A percentile compares a stretch with the other conserved stretches of the same genome.
Conservation (phyloP, 2,113 vertebrate genomes). For the Poicephalus meyeri region DNA sequence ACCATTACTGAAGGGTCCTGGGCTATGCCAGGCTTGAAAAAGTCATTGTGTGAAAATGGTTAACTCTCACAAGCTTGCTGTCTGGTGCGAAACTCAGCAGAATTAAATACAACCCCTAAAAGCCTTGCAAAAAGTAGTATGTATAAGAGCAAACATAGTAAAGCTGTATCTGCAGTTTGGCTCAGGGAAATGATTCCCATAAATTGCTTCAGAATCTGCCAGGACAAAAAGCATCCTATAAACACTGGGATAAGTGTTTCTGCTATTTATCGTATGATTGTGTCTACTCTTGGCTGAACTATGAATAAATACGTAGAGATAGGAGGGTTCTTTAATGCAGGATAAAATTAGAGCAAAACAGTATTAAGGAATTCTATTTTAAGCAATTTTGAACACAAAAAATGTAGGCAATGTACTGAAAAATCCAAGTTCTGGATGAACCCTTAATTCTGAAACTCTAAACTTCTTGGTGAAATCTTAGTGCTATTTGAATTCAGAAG, state of each 20-base stretch:
- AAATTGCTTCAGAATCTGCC: neutral
- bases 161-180: neutral
- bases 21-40: neutral
- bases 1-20: neutral
- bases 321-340: neutral
- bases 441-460: neutral
- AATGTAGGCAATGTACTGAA: neutral
- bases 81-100: neutral
- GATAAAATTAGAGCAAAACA: neutral
- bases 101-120: neutral
- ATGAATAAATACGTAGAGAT: neutral
- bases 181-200: neutral
- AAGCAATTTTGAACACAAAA: neutral
- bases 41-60: neutral
- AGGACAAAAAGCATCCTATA: neutral
- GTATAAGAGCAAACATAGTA: accelerated
- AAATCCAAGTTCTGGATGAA: neutral
- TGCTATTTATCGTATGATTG: neutral
- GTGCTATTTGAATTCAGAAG: neutral
- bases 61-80: neutral
- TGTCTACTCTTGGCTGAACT: neutral
- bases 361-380: neutral
- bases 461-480: neutral
- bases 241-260: neutral
- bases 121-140: neutral